phyloP scores from a whole-genome alignment of 2,797 vertebrate genomes.

The Austrolebias charrua region DNA sequence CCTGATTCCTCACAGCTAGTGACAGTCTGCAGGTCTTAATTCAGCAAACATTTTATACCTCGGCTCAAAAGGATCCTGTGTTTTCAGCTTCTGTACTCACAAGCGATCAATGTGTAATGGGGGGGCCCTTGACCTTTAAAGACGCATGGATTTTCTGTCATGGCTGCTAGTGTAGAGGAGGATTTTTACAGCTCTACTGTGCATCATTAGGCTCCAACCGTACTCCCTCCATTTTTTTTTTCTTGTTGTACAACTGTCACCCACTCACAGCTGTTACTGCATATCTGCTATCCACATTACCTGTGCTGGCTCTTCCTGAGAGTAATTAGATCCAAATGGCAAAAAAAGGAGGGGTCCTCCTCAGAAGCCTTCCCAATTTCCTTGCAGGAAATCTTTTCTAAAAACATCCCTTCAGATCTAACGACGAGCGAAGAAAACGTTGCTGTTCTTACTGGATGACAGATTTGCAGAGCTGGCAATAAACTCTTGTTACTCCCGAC shows the following conservation, averaged over 20 bases:
- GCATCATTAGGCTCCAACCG: slow-evolving; percentile 52
- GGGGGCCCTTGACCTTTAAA: slow-evolving; percentile 64
- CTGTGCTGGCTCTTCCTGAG: slow-evolving; percentile 19
- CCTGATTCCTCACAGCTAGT: slow-evolving; percentile 19
- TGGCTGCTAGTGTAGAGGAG: slow-evolving; percentile 27
- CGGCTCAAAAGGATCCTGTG: slow-evolving; percentile 9
- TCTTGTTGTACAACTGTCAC: slow-evolving; percentile 34
- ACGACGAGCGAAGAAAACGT: slow-evolving; percentile 40
- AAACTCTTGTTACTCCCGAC: slow-evolving; percentile 56
- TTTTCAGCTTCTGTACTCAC: slow-evolving; percentile 18
- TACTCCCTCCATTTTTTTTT: slow-evolving; percentile 12
- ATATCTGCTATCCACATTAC: slow-evolving; percentile 48
- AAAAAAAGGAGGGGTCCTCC: slow-evolving; percentile 1
- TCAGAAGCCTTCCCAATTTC: slow-evolving; percentile 9
- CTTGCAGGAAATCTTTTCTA: slow-evolving; percentile 21
- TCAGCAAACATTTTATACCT: slow-evolving; percentile 23
- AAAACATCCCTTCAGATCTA: slow-evolving; percentile 18
- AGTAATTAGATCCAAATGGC: slow-evolving; percentile 39
- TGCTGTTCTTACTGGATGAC: slow-evolving; percentile 44
- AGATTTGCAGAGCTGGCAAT: slow-evolving; percentile 51
- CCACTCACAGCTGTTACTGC: slow-evolving; percentile 38
- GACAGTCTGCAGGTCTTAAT: slow-evolving; percentile 22
- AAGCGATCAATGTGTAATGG: slow-evolving; percentile 43
- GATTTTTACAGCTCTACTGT: slow-evolving; percentile 49
- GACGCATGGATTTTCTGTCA: slow-evolving; percentile 65